These are phyloP conservation scores for Drosophila murphyi DNA, from an alignment of 1,140 invertebrate genomes.

Conservation along the genomic window DNA sequence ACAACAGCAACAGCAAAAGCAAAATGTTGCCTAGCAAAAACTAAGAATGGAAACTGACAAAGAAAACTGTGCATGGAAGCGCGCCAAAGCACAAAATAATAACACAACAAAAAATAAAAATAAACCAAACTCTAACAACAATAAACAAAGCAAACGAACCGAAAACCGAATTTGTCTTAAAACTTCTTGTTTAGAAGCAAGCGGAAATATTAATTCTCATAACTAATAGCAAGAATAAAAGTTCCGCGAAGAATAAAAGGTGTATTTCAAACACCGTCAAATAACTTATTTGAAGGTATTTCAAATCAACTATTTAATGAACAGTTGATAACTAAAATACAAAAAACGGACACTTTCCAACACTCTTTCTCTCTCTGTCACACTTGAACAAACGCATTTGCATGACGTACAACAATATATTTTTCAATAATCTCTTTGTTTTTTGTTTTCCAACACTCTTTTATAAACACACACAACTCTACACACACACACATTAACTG, in stretches of 20 bases:
- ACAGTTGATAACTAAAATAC: not conserved
- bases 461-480: constrained; percentile 10
- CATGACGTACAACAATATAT: constrained; percentile 64
- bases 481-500: constrained; percentile 15
- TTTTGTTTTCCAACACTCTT: constrained; percentile 61
- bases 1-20: not conserved
- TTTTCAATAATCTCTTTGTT: constrained; percentile 63
- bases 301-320: no score
- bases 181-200: constrained; percentile 57
- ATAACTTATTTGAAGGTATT: no score
- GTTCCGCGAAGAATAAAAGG: not conserved
- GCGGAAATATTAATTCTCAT: not conserved
- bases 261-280: no score
- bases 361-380: not conserved
- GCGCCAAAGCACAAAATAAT: constrained; percentile 61
- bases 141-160: not conserved
- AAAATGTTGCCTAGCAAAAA: no score
- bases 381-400: constrained; percentile 9
- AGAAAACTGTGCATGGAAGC: constrained; percentile 34
- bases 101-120: constrained; percentile 5
- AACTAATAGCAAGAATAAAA: not conserved
- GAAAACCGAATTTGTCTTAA: constrained; percentile 53
- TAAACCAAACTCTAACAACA: constrained; percentile 6
- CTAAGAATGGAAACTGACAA: constrained; percentile 23
- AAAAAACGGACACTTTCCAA: not conserved